Conservation (phyloP, 2,113 vertebrate species). For the Tragulus kanchil region DNA sequence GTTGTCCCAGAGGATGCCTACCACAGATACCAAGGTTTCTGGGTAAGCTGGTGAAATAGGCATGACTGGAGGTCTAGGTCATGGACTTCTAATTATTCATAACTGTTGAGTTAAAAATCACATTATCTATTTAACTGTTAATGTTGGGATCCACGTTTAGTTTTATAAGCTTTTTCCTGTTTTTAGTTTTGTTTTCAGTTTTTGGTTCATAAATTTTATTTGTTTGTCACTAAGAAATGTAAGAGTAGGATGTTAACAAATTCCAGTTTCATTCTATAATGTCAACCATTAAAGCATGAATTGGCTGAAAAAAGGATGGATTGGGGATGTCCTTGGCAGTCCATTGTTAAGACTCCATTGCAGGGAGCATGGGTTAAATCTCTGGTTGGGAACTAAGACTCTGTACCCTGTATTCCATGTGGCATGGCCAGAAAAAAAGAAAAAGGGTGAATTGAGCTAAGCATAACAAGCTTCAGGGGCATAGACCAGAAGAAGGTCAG, state of each 20-base stretch:
- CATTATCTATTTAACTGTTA: background rate
- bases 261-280: background rate
- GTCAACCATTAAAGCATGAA: background rate
- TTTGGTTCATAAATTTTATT: background rate
- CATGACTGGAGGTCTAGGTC: background rate
- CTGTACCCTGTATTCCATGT: background rate
- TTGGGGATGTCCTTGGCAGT: background rate
- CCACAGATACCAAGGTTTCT: background rate
- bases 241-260: background rate
- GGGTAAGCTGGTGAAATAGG: background rate
- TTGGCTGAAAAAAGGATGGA: background rate
- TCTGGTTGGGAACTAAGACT: background rate
- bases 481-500: background rate
- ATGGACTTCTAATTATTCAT: background rate
- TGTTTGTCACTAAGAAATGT: background rate
- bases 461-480: background rate
- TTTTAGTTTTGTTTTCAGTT: background rate
- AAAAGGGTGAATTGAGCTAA: background rate
- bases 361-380: background rate
- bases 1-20: background rate
- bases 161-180: background rate
- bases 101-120: background rate
- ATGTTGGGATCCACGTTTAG: background rate
- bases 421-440: background rate
- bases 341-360: background rate